These are phyloP conservation scores for Meiosimyza platycephala DNA, from an alignment of 2,888 invertebrate species.

Conservation along the genomic window DNA sequence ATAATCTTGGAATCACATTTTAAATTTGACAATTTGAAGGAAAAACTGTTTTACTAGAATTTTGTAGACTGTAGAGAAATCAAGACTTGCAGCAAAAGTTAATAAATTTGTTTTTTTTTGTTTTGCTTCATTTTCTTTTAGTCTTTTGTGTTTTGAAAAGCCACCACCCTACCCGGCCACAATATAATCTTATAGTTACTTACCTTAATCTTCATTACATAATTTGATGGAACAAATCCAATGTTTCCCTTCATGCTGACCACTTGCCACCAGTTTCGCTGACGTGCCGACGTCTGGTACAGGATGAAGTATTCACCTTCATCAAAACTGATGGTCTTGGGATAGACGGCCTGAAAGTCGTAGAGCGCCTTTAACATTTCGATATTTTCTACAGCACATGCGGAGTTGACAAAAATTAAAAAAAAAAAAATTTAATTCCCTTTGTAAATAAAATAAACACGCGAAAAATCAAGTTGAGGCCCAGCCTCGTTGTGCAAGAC, in stretches of 20 bases:
- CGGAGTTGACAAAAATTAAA: conserved; percentile 19
- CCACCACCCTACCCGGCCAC: too few relatives aligned
- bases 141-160: background rate
- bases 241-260: conserved; percentile 84
- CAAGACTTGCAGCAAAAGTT: background rate
- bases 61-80: too few relatives aligned
- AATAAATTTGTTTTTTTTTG: background rate
- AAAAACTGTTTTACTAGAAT: too few relatives aligned
- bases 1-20: too few relatives aligned
- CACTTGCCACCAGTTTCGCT: conserved; percentile 89
- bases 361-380: conserved; percentile 88
- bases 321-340: conserved; percentile 84
- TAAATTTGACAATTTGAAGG: too few relatives aligned
- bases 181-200: conserved; percentile 44
- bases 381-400: conserved; percentile 72
- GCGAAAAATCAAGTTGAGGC: background rate
- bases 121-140: background rate
- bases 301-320: conserved; percentile 85
- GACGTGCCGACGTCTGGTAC: conserved; percentile 82
- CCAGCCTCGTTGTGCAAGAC: conserved; percentile 18
- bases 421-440: background rate
- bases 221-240: conserved; percentile 89
- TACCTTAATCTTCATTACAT: conserved; percentile 83
- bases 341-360: conserved; percentile 85
- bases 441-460: too few relatives aligned